Conservation (phyloP, 2,888 invertebrate genomes). For the Lingula anatina region DNA sequence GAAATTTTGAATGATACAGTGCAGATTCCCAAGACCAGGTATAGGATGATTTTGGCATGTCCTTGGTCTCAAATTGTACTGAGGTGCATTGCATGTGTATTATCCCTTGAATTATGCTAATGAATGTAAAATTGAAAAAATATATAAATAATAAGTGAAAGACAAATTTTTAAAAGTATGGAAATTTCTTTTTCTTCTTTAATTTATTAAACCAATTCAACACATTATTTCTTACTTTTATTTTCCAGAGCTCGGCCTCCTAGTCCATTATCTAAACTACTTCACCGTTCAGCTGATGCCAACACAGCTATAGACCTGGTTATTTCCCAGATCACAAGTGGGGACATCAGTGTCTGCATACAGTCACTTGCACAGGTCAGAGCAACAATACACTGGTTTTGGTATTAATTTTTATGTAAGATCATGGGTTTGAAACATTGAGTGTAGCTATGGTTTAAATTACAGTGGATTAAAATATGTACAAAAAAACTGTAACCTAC, state of each 20-base stretch:
- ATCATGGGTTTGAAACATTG: not conserved
- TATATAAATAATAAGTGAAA: not conserved
- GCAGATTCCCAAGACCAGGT: constrained; percentile 29
- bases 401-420: not conserved
- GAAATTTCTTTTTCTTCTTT: too few relatives aligned
- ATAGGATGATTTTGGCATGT: too few relatives aligned
- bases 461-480: not conserved
- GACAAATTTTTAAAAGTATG: too few relatives aligned
- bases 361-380: constrained; percentile 62
- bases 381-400: too few relatives aligned
- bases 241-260: constrained; percentile 22
- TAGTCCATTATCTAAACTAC: constrained; percentile 29
- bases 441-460: not conserved
- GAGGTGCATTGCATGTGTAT: not conserved
- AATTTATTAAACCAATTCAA: too few relatives aligned
- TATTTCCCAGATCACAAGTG: constrained; percentile 63
- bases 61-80: not conserved
- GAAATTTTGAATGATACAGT: constrained; percentile 36
- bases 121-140: not conserved
- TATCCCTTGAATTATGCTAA: not conserved
- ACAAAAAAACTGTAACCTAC: not conserved
- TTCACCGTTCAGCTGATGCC: constrained; percentile 41
- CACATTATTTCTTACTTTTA: not conserved
- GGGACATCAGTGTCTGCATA: constrained; percentile 61
- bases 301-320: constrained; percentile 55